phyloP scores from a whole-genome alignment of 2,113 vertebrate genomes.

The Lamprologus sp. region DNA sequence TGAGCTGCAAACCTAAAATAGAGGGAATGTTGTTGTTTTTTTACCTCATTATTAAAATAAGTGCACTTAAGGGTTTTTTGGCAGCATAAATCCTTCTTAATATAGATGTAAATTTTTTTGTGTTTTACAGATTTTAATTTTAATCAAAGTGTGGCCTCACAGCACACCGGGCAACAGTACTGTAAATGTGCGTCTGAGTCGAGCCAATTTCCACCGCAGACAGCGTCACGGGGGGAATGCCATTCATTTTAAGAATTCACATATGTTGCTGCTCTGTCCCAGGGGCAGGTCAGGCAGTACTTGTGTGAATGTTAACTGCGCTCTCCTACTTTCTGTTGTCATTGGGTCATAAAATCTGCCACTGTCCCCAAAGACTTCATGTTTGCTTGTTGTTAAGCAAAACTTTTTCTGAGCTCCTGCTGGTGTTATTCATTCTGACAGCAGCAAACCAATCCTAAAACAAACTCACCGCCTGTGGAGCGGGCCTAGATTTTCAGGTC shows the following conservation, averaged over 20 bases:
- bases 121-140: not conserved
- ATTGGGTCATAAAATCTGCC: not conserved
- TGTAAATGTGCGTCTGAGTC: not conserved
- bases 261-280: not conserved
- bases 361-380: not conserved
- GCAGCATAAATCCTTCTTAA: not conserved
- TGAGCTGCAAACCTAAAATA: not conserved
- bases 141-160: not conserved
- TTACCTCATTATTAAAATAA: conserved; percentile 13
- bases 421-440: not conserved
- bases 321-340: not conserved
- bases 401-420: not conserved
- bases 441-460: not conserved
- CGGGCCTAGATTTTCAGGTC: not conserved
- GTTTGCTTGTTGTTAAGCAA: not conserved
- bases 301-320: not conserved
- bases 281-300: not conserved
- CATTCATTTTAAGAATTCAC: conserved; percentile 34
- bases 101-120: not conserved
- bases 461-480: not conserved
- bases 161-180: not conserved
- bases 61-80: not conserved
- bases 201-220: not conserved
- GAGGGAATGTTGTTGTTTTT: not conserved
- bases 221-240: not conserved